phyloP scores from a whole-genome alignment of 2,113 vertebrate species.

The Paramisgurnus dabryanus region DNA sequence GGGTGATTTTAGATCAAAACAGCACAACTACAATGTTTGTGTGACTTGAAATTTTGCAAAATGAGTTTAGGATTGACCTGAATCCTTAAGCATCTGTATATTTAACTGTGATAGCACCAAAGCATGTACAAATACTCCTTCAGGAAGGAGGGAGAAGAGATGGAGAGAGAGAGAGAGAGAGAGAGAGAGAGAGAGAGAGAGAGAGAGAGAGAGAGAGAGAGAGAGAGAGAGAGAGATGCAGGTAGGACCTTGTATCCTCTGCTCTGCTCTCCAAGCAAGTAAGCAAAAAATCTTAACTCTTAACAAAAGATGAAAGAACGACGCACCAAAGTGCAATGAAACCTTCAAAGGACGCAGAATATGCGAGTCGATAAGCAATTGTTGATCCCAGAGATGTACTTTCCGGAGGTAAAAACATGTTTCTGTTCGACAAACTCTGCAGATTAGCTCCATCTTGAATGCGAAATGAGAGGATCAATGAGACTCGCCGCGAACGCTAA shows the following conservation, averaged over 20 bases:
- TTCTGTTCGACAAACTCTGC: conserved; percentile 33
- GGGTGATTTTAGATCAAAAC: too few species aligned
- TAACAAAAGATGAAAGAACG: background rate
- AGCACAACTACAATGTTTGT: too few species aligned
- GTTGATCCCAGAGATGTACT: background rate
- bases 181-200: too few species aligned
- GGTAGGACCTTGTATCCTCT: conserved; percentile 11
- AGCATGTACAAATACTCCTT: background rate
- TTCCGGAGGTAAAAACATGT: conserved; percentile 14
- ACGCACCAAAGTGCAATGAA: conserved; percentile 8
- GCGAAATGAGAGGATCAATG: conserved; percentile 27
- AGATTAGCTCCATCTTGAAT: conserved; percentile 45
- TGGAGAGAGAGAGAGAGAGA: background rate
- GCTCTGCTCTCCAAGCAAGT: background rate
- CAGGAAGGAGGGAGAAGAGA: background rate
- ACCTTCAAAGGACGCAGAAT: background rate
- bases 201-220: conserved; percentile 16
- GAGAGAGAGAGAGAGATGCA: conserved; percentile 39
- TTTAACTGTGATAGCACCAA: too few species aligned
- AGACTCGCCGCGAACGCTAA: background rate
- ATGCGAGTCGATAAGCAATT: background rate
- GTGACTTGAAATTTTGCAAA: too few species aligned
- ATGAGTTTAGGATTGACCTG: too few species aligned
- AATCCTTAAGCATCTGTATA: too few species aligned
- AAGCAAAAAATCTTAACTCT: conserved; percentile 5